Conservation (phyloP, 2,888 invertebrate species). For the Chrysolina americana region DNA sequence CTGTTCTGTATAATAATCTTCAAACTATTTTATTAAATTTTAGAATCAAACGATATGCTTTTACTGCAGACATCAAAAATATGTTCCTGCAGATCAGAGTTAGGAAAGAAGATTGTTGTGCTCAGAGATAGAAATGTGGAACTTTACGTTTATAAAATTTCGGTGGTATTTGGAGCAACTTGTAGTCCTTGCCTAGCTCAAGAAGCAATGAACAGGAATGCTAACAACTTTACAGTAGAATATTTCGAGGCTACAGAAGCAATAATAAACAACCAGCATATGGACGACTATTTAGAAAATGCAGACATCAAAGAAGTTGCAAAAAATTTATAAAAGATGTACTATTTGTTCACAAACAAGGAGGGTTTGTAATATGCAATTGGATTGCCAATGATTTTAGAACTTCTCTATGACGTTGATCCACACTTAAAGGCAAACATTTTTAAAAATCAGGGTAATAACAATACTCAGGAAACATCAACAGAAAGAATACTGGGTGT, state of each 20-base stretch:
- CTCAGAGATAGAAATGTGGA: not conserved
- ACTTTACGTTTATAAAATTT: not conserved
- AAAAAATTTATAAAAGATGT: not conserved
- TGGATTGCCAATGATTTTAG: not conserved
- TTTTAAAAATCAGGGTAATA: not conserved
- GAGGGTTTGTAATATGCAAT: not conserved
- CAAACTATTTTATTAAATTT: constrained; percentile 2
- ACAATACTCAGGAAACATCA: not conserved
- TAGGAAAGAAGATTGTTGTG: not conserved
- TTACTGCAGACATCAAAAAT: not conserved
- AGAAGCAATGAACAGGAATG: not conserved
- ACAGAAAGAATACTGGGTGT: not conserved
- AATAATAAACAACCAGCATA: not conserved
- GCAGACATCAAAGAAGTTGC: not conserved
- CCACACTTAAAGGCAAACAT: not conserved
- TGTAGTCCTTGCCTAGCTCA: not conserved
- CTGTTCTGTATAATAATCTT: constrained; percentile 6
- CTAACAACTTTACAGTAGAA: not conserved
- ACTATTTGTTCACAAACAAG: not conserved
- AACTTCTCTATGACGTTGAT: not conserved
- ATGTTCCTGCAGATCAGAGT: not conserved
- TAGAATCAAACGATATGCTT: not conserved
- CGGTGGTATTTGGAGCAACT: not conserved
- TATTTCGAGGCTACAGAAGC: not conserved
- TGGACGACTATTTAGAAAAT: constrained; percentile 7